phyloP scores from a whole-genome alignment of 2,797 vertebrate genomes.

The Neopelma chrysocephalum region DNA sequence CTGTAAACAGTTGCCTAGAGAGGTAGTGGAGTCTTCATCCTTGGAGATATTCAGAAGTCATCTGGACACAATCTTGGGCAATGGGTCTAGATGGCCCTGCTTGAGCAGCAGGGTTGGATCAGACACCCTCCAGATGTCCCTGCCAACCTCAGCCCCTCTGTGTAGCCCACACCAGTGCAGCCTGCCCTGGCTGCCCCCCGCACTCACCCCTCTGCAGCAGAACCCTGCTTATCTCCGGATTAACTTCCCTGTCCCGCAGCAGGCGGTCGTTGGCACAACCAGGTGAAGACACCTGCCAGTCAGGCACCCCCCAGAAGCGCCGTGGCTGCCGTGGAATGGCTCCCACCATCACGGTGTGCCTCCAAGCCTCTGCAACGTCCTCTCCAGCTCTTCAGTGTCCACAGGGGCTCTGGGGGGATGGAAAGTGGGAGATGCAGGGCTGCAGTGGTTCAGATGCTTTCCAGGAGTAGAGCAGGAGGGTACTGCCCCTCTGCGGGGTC shows the following conservation, averaged over 20 bases:
- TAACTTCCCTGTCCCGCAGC: constrained; percentile 38
- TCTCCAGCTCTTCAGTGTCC: neutral
- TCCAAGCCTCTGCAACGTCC: neutral
- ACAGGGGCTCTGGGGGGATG: neutral
- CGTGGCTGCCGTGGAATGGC: constrained; percentile 62
- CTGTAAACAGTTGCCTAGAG: neutral
- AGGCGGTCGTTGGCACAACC: constrained; percentile 71
- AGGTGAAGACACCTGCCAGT: constrained; percentile 74
- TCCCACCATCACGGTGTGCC: constrained; percentile 72
- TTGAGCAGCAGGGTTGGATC: neutral
- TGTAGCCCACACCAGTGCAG: neutral
- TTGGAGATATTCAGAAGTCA: neutral
- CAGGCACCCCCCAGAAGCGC: constrained; percentile 74
- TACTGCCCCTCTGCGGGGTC: neutral
- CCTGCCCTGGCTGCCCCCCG: neutral
- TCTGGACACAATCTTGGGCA: neutral
- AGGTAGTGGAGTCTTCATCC: neutral
- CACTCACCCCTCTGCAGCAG: constrained; percentile 53
- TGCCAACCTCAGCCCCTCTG: neutral
- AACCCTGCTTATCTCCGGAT: constrained; percentile 8
- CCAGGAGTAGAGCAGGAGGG: neutral
- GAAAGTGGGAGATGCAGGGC: neutral
- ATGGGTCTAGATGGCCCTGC: neutral
- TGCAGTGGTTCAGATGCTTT: neutral
- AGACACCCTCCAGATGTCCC: neutral